Evolutionary conservation across 92 coral and sea anemone genomes (phyloP).

Genomic region (Actinostola sp.): DNA sequence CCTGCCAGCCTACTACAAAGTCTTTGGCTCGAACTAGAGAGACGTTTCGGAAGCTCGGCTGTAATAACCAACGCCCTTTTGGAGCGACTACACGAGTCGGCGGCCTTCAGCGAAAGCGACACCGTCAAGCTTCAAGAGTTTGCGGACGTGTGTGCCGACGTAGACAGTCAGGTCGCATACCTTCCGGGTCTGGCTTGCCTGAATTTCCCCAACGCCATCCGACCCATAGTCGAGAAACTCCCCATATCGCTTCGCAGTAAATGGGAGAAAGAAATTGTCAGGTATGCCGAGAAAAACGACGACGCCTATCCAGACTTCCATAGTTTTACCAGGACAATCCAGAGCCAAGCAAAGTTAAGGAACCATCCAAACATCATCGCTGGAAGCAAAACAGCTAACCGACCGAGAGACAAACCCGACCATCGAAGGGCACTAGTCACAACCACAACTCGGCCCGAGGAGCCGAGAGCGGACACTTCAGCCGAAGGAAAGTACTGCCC

Average conservation of each 20-base stretch:
- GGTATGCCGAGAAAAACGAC: too few species aligned
- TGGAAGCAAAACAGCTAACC: too few species aligned
- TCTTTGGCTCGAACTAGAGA: constrained; percentile 7
- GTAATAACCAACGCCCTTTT: constrained; percentile 12
- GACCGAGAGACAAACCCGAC: too few species aligned
- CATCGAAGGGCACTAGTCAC: too few species aligned
- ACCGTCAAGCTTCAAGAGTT: not conserved
- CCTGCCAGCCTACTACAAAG: not conserved
- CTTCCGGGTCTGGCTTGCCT: constrained; percentile 23
- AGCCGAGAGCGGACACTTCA: too few species aligned
- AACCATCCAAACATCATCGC: too few species aligned
- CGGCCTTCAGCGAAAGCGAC: constrained; percentile 3
- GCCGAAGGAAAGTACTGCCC: too few species aligned
- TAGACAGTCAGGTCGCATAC: constrained; percentile 4
- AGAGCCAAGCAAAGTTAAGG: too few species aligned
- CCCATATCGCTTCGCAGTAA: not conserved
- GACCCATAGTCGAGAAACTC: constrained; percentile 12
- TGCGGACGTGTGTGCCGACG: constrained; percentile 13
- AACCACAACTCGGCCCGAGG: too few species aligned
- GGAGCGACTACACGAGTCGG: constrained; percentile 13
- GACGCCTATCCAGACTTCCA: too few species aligned
- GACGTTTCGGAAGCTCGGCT: constrained; percentile 24
- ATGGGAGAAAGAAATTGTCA: too few species aligned
- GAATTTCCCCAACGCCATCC: constrained; percentile 17
- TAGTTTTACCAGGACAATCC: too few species aligned